Evolutionary conservation across 2,113 vertebrate genomes (phyloP).

Genomic region (Nipponia nippon): DNA sequence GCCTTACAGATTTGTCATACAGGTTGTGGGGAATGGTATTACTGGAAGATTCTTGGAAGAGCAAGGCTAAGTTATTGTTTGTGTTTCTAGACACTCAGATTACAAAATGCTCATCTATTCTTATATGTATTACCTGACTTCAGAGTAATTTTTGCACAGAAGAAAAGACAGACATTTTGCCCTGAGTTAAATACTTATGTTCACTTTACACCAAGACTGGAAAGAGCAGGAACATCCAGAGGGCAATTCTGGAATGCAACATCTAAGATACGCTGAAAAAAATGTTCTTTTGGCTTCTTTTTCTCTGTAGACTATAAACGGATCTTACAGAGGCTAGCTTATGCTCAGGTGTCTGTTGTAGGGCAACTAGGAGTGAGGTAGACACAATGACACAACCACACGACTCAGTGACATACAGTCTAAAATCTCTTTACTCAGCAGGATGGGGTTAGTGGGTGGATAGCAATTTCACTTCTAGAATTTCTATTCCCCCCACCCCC

Average conservation of each 20-base stretch:
- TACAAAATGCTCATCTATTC: background rate
- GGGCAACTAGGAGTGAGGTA: background rate
- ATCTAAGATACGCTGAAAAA: background rate
- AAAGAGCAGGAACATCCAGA: background rate
- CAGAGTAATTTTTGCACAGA: background rate
- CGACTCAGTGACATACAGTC: background rate
- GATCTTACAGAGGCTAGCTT: background rate
- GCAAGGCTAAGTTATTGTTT: background rate
- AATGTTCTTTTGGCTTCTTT: background rate
- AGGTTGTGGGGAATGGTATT: accelerated
- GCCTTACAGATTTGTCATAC: background rate
- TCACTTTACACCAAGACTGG: background rate
- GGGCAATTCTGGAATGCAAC: background rate
- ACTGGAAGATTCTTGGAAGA: background rate
- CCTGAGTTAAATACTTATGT: background rate
- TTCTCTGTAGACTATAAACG: background rate
- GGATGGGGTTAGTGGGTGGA: background rate
- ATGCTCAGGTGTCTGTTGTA: background rate
- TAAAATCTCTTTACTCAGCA: background rate
- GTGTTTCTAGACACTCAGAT: background rate
- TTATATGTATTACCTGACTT: background rate
- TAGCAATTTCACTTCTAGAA: background rate
- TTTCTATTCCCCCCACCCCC: background rate
- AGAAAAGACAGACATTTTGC: background rate
- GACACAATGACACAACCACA: background rate